These are phyloP conservation scores for Sebastes dallii DNA, from an alignment of 2,797 vertebrate genomes.

Conservation along the genomic window DNA sequence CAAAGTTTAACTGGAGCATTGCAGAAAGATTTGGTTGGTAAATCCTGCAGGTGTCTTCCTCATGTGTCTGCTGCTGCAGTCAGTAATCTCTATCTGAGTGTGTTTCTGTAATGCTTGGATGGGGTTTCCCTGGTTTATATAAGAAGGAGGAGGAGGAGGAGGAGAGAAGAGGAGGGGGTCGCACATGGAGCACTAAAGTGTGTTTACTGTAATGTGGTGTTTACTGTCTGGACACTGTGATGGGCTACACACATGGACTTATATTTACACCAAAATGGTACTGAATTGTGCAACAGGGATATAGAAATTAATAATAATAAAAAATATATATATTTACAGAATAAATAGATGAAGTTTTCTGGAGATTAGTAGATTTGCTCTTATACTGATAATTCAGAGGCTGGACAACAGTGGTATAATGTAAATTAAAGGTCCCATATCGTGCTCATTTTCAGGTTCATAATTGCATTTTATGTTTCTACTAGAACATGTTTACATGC, in stretches of 20 bases:
- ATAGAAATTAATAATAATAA: background rate
- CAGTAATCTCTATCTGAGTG: constrained; percentile 33
- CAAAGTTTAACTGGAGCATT: background rate
- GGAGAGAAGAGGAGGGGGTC: constrained; percentile 26
- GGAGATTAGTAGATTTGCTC: background rate
- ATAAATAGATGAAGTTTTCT: background rate
- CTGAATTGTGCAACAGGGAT: background rate
- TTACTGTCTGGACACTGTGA: background rate
- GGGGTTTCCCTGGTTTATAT: constrained; percentile 87
- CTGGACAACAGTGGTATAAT: background rate
- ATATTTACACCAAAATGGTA: background rate
- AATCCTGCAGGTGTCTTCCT: constrained; percentile 32
- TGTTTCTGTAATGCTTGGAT: constrained; percentile 70
- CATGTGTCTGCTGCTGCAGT: constrained; percentile 2
- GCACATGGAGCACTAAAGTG: constrained; percentile 13
- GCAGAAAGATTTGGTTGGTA: constrained; percentile 5
- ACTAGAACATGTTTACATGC: no score
- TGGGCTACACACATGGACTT: background rate
- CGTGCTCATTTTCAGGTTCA: no score
- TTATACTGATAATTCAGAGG: background rate
- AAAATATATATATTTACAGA: background rate
- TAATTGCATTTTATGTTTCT: no score
- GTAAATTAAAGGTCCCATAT: background rate
- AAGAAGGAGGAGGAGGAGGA: constrained; percentile 59
- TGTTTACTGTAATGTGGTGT: background rate